phyloP scores from a whole-genome alignment of 2,888 invertebrate species.

The Helicoverpa assulta region DNA sequence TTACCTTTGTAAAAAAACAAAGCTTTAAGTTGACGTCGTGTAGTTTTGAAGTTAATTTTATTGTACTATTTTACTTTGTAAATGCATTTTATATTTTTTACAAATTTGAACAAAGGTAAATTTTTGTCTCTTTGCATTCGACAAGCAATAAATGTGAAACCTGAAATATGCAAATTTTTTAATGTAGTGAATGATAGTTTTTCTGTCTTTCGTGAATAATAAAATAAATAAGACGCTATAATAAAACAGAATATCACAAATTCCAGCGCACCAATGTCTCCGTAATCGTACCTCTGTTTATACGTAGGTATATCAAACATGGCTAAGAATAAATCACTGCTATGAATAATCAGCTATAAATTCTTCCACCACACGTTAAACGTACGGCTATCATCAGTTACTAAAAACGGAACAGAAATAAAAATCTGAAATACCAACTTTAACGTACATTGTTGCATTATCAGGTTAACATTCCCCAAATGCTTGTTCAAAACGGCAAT shows the following conservation, averaged over 20 bases:
- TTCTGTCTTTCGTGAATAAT: background rate
- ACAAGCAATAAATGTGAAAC: constrained; percentile 6
- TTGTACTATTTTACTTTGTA: constrained; percentile 24
- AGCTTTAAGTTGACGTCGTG: constrained; percentile 1
- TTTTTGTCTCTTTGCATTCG: background rate
- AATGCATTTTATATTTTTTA: constrained; percentile 9
- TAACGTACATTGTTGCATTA: constrained; percentile 40
- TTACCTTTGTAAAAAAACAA: constrained; percentile 15
- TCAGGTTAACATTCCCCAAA: constrained; percentile 14
- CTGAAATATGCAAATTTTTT: constrained; percentile 3
- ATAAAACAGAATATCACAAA: constrained; percentile 26
- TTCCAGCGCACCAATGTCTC: constrained; percentile 18
- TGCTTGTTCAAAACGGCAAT: constrained; percentile 18
- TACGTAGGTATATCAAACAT: constrained; percentile 36
- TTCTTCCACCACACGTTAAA: constrained; percentile 37
- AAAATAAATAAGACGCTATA: constrained; percentile 32
- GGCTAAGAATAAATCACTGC: constrained; percentile 45
- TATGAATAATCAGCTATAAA: constrained; percentile 59
- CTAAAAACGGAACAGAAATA: constrained; percentile 46
- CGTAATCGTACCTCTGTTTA: constrained; percentile 30
- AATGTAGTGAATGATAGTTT: background rate
- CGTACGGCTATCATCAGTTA: constrained; percentile 34
- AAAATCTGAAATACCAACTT: constrained; percentile 40
- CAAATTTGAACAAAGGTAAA: background rate
- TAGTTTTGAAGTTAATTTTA: constrained; percentile 19